These are phyloP conservation scores for Nebria salina DNA, from an alignment of 2,888 invertebrate species.

Conservation along the genomic window DNA sequence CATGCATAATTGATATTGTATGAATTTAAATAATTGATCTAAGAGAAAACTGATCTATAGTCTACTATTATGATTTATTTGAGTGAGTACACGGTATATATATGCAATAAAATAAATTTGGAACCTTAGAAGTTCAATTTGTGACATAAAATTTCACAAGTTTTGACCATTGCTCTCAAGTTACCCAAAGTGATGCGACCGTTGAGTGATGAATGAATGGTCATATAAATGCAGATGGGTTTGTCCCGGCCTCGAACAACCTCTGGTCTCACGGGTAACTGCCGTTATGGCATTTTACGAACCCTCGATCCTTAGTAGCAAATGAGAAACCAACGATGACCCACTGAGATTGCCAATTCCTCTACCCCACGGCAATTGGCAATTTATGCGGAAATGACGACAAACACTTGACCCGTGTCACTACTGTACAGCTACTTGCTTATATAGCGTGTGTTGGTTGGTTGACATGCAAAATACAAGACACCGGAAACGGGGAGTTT, in stretches of 20 bases:
- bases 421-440: neutral
- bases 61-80: too few species aligned
- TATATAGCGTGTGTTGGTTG: neutral
- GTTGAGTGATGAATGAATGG: conserved; percentile 1
- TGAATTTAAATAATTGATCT: too few species aligned
- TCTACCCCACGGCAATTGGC: neutral
- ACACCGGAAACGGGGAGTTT: neutral
- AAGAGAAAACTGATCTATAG: too few species aligned
- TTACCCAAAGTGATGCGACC: neutral
- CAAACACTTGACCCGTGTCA: conserved; percentile 1
- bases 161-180: neutral
- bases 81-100: too few species aligned
- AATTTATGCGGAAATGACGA: conserved; percentile 1
- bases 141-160: neutral
- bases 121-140: too few species aligned
- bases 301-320: neutral
- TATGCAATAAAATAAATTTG: too few species aligned
- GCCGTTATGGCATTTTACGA: neutral
- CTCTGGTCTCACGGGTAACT: neutral
- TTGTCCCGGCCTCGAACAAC: neutral
- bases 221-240: neutral
- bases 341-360: neutral
- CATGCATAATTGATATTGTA: too few species aligned
- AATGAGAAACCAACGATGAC: neutral
- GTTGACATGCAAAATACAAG: neutral